Evolutionary conservation across 2,888 invertebrate genomes (phyloP).

Genomic region (Pandemis heparana): DNA sequence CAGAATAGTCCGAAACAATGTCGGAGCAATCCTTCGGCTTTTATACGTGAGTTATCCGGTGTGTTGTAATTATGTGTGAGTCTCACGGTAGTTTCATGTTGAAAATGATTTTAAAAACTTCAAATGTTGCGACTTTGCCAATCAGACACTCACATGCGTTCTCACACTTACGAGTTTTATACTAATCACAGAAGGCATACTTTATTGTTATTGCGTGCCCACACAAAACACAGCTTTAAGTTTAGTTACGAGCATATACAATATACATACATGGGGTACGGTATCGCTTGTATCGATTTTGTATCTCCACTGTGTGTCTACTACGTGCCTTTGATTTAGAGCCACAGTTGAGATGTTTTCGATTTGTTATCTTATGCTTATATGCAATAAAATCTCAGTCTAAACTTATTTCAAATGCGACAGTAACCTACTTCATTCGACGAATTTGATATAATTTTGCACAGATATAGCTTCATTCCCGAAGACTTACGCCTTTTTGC

Average conservation of each 20-base stretch:
- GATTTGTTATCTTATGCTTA: background rate
- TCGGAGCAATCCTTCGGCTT: too few species aligned
- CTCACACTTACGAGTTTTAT: background rate
- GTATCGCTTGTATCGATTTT: slow-evolving; percentile 41
- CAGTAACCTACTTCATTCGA: background rate
- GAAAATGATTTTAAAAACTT: background rate
- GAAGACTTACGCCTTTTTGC: too few species aligned
- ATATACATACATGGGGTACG: slow-evolving; percentile 8
- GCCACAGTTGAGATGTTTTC: slow-evolving; percentile 36
- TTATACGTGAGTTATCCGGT: too few species aligned
- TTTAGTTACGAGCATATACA: slow-evolving; percentile 12
- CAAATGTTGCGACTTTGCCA: background rate
- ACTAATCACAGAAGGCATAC: background rate
- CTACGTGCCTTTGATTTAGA: slow-evolving; percentile 37
- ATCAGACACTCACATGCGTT: background rate
- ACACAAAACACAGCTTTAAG: slow-evolving; percentile 22
- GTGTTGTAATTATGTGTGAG: too few species aligned
- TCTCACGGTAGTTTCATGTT: too few species aligned
- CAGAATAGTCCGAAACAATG: too few species aligned
- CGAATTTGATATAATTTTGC: too few species aligned
- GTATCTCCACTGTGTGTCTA: slow-evolving; percentile 38
- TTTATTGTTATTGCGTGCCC: background rate
- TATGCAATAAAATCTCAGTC: background rate
- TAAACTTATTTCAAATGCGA: background rate
- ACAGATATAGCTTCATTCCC: too few species aligned